Base-by-base conservation (phyloP, 2,113 vertebrate species). In the Strigops habroptila region DNA sequence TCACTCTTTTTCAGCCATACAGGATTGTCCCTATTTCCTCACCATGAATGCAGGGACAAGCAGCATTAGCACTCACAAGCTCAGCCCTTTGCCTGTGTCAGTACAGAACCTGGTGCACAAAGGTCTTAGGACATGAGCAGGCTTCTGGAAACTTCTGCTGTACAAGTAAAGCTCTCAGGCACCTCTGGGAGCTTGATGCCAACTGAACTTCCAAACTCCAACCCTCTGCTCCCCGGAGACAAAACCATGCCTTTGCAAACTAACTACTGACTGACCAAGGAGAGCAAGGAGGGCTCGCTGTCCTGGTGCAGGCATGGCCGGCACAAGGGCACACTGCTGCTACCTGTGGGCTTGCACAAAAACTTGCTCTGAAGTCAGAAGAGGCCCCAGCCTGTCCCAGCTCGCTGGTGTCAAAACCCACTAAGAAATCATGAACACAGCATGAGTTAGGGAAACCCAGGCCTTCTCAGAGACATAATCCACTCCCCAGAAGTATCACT, bases 11-110 rank as follows among this genome's bases (percentile, higher is more conserved):
- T 27, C 79, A 80, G 18, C 35, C 33, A 12, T 3, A 18, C 14
- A 52, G 49, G 37, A 39, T 9, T 14, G 19, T 28, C 65, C 23
- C 62, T 59, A 7, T 21, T 18, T 63, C 25, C 62, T n/a, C 16
- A 35, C 30, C 35, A 37, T 0, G 19, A 77, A 35, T 1, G 3
- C 24, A 31, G 68, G 22, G 18, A 19, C 0, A 0, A 46, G 73
- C 65, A 39, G 23, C 2, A 1, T 12, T 8, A 59, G 79, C 49
- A 28, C 31, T n/a, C 69, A 37, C 33, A 30, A 52, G 49, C 79
- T 57, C 62, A 37, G 51, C 35, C 48, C 81, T 55, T 21, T 35
- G 79, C 65, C 64, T 52, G 13, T 37, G 35, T 44, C 53, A 53
- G 10, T 6, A 4, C n/a, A 53, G 73, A 24, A n/a, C 48, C 41